Evolutionary conservation across 2,797 vertebrate genomes (phyloP).

Genomic region (Arctocebus calabarensis): DNA sequence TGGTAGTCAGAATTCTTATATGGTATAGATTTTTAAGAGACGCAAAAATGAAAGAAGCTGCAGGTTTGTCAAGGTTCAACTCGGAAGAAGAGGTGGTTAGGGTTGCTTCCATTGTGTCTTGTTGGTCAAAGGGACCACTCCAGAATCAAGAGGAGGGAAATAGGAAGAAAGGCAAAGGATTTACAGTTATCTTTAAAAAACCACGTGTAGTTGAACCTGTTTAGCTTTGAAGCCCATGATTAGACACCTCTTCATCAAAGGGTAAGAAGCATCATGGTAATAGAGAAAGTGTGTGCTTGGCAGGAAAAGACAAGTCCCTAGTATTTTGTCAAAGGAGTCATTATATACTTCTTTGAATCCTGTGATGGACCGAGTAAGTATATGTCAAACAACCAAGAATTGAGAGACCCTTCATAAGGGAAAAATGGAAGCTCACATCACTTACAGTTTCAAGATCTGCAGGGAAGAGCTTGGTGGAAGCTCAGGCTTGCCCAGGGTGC

Average conservation of each 20-base stretch:
- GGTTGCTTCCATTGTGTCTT: neutral
- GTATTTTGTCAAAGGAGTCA: neutral
- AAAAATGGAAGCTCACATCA: neutral
- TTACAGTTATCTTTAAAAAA: neutral
- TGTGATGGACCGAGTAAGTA: neutral
- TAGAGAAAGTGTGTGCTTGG: neutral
- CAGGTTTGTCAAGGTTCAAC: neutral
- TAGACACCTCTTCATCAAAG: neutral
- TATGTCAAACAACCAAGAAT: neutral
- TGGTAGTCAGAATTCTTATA: neutral
- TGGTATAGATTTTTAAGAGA: neutral
- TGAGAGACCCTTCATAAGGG: neutral
- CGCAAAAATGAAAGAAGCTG: neutral
- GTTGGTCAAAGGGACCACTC: neutral
- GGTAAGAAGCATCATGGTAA: neutral
- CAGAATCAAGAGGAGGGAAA: neutral
- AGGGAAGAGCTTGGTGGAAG: neutral
- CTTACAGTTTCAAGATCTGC: neutral
- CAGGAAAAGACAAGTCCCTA: neutral
- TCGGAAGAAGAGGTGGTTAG: neutral
- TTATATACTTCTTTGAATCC: neutral
- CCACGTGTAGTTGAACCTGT: neutral
- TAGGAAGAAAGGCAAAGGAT: neutral
- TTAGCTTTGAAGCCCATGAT: neutral
- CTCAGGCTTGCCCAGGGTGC: conserved; percentile 8